Percentiles rank a stretch among this genome's conserved stretches.
Evolutionary conservation across 2,888 invertebrate species (phyloP).

Genomic region (Ochropleura plecta): DNA sequence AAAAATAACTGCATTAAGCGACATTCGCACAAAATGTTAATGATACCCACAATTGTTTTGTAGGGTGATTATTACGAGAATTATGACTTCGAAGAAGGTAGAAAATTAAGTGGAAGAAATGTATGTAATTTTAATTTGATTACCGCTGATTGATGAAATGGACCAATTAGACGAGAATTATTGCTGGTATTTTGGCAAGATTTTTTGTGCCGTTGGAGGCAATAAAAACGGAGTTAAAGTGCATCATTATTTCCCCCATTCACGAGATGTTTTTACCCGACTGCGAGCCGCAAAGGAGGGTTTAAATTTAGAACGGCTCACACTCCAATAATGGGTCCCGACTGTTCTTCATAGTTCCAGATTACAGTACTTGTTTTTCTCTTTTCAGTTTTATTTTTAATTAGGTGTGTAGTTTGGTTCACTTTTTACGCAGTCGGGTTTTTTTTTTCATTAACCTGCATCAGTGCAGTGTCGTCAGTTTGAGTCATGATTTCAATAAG

Average conservation of each 20-base stretch:
- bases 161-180: conserved; percentile 35
- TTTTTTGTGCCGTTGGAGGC: conserved; percentile 5
- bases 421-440: no score
- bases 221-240: conserved; percentile 8
- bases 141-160: conserved; percentile 37
- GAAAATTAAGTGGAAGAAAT: conserved; percentile 42
- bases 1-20: conserved; percentile 5
- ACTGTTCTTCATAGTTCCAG: no score
- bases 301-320: no score
- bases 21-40: conserved; percentile 37
- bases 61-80: conserved; percentile 33
- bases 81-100: conserved; percentile 25
- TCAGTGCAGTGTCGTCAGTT: neutral
- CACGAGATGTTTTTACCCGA: no score
- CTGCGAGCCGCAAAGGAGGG: no score
- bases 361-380: no score
- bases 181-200: conserved; percentile 17
- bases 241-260: neutral
- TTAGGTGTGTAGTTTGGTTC: no score
- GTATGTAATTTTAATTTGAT: conserved; percentile 55
- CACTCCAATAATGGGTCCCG: no score
- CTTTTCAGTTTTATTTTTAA: no score
- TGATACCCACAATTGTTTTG: conserved; percentile 17
- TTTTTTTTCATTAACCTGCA: neutral
- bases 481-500: neutral